phyloP scores from a whole-genome alignment of 30 jellyfish, hydroid and myxozoan genomes.

The Turritopsis dohrnii region DNA sequence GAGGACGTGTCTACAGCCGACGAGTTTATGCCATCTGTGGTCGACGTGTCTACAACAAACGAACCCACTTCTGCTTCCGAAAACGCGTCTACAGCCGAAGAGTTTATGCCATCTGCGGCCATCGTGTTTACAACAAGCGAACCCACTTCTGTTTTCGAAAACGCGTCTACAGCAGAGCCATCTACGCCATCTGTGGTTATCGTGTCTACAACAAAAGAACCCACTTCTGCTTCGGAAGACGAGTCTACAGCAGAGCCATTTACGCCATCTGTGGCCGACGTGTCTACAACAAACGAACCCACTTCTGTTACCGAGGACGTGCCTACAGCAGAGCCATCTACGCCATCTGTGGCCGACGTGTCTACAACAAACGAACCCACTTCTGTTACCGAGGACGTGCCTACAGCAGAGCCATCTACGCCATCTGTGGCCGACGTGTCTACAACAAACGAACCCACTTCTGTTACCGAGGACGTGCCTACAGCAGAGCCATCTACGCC shows the following conservation, averaged over 20 bases:
- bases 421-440: neutral
- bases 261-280: neutral
- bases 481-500: neutral
- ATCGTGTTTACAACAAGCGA: neutral
- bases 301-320: neutral
- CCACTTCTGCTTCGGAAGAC: neutral
- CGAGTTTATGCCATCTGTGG: neutral
- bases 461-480: neutral
- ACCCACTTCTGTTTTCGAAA: neutral
- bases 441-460: neutral
- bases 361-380: neutral
- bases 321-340: neutral
- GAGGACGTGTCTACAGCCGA: neutral
- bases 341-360: neutral
- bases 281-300: neutral
- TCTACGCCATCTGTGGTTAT: neutral
- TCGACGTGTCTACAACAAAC: neutral
- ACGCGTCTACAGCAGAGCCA: neutral
- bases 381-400: neutral
- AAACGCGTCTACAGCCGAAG: neutral
- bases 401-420: neutral
- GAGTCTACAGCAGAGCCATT: neutral
- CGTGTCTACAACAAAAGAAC: neutral
- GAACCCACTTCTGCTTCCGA: neutral
- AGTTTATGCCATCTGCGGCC: neutral